phyloP scores from a whole-genome alignment of 2,797 vertebrate species.

The Threskiornis aethiopicus region DNA sequence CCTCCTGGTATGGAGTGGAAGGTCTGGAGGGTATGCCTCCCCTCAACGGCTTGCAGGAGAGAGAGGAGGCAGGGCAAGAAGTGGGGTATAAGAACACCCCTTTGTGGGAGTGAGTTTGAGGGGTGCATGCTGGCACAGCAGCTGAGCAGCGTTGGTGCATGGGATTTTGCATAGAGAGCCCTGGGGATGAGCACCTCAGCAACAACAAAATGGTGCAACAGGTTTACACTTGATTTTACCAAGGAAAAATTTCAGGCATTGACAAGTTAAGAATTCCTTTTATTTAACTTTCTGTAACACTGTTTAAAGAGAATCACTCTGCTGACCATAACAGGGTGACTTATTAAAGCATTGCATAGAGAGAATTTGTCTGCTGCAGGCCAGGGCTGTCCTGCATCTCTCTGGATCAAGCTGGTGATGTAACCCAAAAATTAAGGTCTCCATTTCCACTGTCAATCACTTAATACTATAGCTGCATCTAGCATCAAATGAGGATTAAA shows the following conservation, averaged over 20 bases:
- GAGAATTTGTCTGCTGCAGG: not conserved
- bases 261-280: not conserved
- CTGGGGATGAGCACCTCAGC: not conserved
- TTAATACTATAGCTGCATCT: not conserved
- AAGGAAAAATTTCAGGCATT: not conserved
- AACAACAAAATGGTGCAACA: not conserved
- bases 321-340: not conserved
- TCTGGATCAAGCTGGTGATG: not conserved
- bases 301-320: not conserved
- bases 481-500: not conserved
- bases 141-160: rapidly evolving
- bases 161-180: not conserved
- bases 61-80: not conserved
- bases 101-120: not conserved
- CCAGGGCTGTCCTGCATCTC: not conserved
- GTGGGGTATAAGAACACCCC: too few species aligned
- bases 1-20: not conserved
- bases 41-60: not conserved
- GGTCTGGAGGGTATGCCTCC: not conserved
- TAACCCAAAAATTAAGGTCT: not conserved
- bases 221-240: not conserved
- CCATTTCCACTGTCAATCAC: not conserved
- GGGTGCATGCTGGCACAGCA: not conserved
- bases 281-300: not conserved
- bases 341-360: not conserved